Percentiles rank a stretch among this genome's conserved stretches.
Conservation (phyloP, 2,888 invertebrate genomes). For the Colletes collaris region DNA sequence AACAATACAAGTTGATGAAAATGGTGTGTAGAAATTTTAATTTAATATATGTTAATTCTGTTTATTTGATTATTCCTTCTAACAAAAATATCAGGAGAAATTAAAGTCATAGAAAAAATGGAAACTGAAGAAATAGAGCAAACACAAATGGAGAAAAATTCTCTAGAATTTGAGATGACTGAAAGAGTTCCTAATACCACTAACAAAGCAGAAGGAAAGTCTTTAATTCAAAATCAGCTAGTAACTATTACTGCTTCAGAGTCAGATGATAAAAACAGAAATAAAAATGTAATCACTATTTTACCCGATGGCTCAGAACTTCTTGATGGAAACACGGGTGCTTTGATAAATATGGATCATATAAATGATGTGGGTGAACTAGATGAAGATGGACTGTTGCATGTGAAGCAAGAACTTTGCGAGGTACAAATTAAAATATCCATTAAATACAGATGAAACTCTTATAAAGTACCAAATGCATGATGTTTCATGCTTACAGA, state of each 20-base stretch:
- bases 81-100: constrained; percentile 70
- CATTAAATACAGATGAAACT: not conserved
- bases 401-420: constrained; percentile 76
- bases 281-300: constrained; percentile 69
- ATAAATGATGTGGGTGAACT: constrained; percentile 71
- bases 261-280: constrained; percentile 51
- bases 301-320: constrained; percentile 70
- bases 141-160: constrained; percentile 42
- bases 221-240: constrained; percentile 56
- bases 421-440: constrained; percentile 67
- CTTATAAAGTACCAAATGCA: not conserved
- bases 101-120: constrained; percentile 74
- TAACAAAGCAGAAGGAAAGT: constrained; percentile 45
- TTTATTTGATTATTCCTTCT: constrained; percentile 40
- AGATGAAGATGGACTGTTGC: constrained; percentile 69
- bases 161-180: constrained; percentile 59
- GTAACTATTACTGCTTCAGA: constrained; percentile 66
- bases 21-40: constrained; percentile 69
- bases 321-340: constrained; percentile 62
- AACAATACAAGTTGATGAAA: constrained; percentile 76
- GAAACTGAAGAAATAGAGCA: constrained; percentile 55
- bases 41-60: constrained; percentile 25
- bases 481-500: constrained; percentile 35
- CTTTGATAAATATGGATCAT: constrained; percentile 72
- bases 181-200: constrained; percentile 42